Base-by-base conservation (phyloP, 2,113 vertebrate species). In the Hippocampus zosterae region DNA sequence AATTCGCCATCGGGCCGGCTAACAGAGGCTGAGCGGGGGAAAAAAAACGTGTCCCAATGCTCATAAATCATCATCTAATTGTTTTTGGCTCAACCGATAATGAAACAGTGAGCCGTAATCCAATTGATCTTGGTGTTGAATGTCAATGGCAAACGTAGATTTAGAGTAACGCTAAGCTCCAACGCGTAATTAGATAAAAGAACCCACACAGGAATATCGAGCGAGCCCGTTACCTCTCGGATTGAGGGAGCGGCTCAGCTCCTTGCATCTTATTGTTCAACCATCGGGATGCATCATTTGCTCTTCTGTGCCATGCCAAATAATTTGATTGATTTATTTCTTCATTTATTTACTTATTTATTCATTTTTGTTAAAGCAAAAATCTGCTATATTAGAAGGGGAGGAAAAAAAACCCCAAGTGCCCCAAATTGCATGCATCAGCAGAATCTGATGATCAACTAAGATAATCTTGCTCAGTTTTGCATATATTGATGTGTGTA, bases 71-170 rank as follows among this genome's bases (percentile, higher is more conserved):
- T 44, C 33, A 37, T 52, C 8, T 33, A 53, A 61, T 55, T 55
- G 68, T 19, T 63, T 37, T 60, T 44, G 41, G 16, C n/a, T 66
- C 9, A 29, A 55, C 15, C 37, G 21, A 23, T 48, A 64, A 41
- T 56, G 25, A 65, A 53, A 65, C 52, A 69, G 40, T 29, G 33
- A 69, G 65, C 29, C 25, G 25, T 66, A 69, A 53, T 69, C 44
- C 25, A 37, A 61, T 73, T 42, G 42, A 41, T 48, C 57, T 60
- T 15, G 41, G 68, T 62, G 21, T 27, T 68, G 21, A n/a, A 69
- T 62, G 37, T 68, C 33, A 65, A 65, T 23, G 41, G 25, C 60
- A 65, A 70, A 63, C 46, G 19, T 7, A 29, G 11, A 27, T 65
- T 42, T n/a, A 42, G 21, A n/a, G 19, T 62, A 40, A 62, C 33